A percentile compares a stretch with the other conserved stretches of the same genome.
Conservation (phyloP, 2,113 vertebrate genomes). For the Otolemur garnettii region DNA sequence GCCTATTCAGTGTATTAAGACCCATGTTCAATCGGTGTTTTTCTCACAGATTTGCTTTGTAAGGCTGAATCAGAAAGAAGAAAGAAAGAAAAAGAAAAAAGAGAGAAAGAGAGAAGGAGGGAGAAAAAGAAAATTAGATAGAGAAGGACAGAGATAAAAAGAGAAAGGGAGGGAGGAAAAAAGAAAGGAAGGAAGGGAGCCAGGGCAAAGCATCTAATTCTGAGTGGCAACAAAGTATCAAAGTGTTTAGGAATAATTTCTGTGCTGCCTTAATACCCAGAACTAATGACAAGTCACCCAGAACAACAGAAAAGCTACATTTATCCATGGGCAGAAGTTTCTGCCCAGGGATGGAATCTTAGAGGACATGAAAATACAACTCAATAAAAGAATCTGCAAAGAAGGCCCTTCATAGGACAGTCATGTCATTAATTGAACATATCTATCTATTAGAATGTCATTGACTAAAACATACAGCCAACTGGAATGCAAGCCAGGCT, state of each 20-base stretch:
- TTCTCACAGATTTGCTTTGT: neutral
- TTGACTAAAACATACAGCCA: neutral
- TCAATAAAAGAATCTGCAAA: neutral
- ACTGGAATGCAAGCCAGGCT: neutral
- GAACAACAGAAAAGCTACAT: neutral
- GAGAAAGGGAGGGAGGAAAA: neutral
- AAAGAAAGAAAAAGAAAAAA: neutral
- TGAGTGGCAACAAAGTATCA: neutral
- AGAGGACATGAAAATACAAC: neutral
- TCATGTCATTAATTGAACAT: neutral
- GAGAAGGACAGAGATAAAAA: neutral
- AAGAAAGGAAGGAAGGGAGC: neutral
- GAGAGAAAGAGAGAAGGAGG: no score
- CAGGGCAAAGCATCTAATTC: neutral
- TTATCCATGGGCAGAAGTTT: slow-evolving; percentile 11
- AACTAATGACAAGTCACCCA: neutral
- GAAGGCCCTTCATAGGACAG: neutral
- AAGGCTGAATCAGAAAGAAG: neutral
- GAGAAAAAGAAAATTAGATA: neutral
- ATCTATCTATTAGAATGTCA: neutral
- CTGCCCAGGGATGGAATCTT: neutral
- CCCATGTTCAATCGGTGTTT: neutral
- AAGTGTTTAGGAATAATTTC: neutral
- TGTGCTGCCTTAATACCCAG: neutral
- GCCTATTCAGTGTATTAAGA: neutral